Base-by-base conservation (phyloP, 2,797 vertebrate genomes). In the Aulostomus chinensis region DNA sequence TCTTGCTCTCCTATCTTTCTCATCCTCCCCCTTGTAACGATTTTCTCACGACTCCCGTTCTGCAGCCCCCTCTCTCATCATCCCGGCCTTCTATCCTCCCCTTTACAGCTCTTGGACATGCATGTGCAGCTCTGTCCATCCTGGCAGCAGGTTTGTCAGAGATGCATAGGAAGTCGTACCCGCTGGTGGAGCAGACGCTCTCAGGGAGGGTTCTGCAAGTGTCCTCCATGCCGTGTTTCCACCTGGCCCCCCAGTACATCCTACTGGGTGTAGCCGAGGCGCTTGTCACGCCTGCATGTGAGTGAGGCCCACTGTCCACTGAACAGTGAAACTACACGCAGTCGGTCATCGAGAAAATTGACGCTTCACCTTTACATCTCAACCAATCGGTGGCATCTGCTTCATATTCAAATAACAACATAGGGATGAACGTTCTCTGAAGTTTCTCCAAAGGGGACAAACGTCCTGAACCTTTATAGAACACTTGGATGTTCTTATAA, bases 261-360 rank as follows among this genome's bases (percentile, higher is more conserved):
- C 83, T 98, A 9, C 93, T 98, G 0, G 95, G 95, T 46, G 70
- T 97, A 10, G 95, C 96, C 1, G 97, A 98, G 84, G 92, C 93
- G 17, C 85, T 97, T 33, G 94, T 95, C 49, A 94, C 88, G 12
- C 94, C 96, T 13, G 92, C 93, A 4, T 93, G 95, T 98, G 78
- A 93, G 95, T 90, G 64, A 43, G 8, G 24, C 7, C 2, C 9
- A 8, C 16, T 7, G 9, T 9, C 28, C 6, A 29, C 4, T 4
- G 11, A 4, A 29, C 9, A 11, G 11, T 29, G 28, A 29, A 29
- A 5, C 4, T 7, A 10, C 2, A 7, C 3, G 4, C 8, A 4
- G 8, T 4, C 8, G 4, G 22, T 24, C 22, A 8, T 24, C 22
- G 24, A 5, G 9, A 25, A 25, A 25, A 25, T 7, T 25, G 2